Evolutionary conservation across 2,797 vertebrate species (phyloP).

Genomic region (Staurois parvus): DNA sequence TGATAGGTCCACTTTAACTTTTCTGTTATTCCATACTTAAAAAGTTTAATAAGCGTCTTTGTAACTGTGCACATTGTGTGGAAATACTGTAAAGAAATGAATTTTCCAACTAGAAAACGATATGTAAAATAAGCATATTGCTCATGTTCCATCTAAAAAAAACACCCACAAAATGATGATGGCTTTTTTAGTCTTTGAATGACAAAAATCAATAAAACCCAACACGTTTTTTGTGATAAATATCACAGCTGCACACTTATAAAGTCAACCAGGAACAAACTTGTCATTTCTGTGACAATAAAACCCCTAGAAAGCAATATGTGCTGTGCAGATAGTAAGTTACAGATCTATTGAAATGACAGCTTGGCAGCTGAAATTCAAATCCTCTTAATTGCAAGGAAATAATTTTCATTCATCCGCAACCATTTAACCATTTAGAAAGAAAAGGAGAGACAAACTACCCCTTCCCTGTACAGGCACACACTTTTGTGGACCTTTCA

Average conservation of each 20-base stretch:
- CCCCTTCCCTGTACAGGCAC: slow-evolving; percentile 67
- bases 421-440: slow-evolving; percentile 76
- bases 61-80: background rate
- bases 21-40: background rate
- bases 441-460: slow-evolving; percentile 76
- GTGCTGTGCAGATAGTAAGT: slow-evolving; percentile 75
- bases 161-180: slow-evolving; percentile 50
- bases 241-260: slow-evolving; percentile 51
- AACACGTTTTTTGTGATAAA: slow-evolving; percentile 60
- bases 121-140: slow-evolving; percentile 36
- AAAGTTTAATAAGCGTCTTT: background rate
- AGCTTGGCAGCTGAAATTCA: slow-evolving; percentile 79
- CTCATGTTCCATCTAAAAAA: slow-evolving; percentile 14
- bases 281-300: slow-evolving; percentile 70
- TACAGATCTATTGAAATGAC: slow-evolving; percentile 79
- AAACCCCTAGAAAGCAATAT: slow-evolving; percentile 66
- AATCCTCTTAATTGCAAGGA: slow-evolving; percentile 77
- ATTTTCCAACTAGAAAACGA: background rate
- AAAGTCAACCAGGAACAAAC: slow-evolving; percentile 66
- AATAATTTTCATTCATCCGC: slow-evolving; percentile 77
- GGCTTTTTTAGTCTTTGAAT: slow-evolving; percentile 42
- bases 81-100: slow-evolving; percentile 4
- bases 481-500: slow-evolving; percentile 1
- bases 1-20: background rate
- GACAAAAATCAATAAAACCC: slow-evolving; percentile 45